These are phyloP conservation scores for Hassar affinis DNA, from an alignment of 2,113 vertebrate genomes.

Conservation along the genomic window DNA sequence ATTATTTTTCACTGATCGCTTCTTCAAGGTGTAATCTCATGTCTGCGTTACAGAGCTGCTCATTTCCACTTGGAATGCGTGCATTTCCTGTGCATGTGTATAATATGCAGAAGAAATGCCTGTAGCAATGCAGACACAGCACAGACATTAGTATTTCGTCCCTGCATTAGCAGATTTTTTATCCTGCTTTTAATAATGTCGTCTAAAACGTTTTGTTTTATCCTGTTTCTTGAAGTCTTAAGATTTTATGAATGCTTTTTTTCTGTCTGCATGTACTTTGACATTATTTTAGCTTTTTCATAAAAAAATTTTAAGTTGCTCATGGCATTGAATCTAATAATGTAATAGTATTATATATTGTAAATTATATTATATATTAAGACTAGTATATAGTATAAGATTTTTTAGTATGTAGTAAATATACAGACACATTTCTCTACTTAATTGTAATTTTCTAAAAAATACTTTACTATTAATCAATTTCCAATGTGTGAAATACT, in stretches of 20 bases:
- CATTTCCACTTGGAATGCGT: conserved; percentile 37
- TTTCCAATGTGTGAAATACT: not conserved
- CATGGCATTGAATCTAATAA: not conserved
- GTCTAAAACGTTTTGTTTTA: no score
- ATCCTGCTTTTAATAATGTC: no score
- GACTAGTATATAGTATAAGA: no score
- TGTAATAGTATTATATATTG: not conserved
- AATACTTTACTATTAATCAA: not conserved
- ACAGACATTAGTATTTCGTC: not conserved
- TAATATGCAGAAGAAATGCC: conserved; percentile 24
- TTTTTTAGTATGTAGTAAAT: not conserved
- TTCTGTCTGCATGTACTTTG: not conserved
- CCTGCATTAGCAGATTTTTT: not conserved
- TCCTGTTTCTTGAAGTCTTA: not conserved
- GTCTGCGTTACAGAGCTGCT: conserved; percentile 41
- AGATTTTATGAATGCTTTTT: not conserved
- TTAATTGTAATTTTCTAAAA: not conserved
- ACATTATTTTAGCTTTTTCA: not conserved
- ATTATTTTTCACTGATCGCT: conserved; percentile 50
- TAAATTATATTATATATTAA: no score
- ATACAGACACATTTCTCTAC: not conserved
- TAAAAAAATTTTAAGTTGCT: not conserved
- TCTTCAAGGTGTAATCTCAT: conserved; percentile 53
- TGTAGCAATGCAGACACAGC: conserved; percentile 6
- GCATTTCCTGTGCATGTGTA: conserved; percentile 26